A percentile compares a stretch with the other conserved stretches of the same genome.
These are phyloP conservation scores for Istiophorus platypterus DNA, from an alignment of 2,113 vertebrate species.

Conservation along the genomic window DNA sequence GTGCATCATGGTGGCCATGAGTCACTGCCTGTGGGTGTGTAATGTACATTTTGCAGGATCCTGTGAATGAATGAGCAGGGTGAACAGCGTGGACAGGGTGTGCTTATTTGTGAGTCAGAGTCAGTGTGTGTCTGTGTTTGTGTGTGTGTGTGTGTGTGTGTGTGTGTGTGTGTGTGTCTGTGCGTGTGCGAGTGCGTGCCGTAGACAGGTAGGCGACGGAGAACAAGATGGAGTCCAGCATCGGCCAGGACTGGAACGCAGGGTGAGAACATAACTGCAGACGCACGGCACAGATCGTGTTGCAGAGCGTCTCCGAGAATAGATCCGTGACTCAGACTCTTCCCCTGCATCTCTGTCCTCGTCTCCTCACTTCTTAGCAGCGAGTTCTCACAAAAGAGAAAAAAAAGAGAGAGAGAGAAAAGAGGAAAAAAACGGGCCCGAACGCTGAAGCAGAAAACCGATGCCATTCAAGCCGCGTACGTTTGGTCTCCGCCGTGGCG, in stretches of 20 bases:
- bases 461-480: background rate
- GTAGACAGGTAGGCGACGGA: background rate
- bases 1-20: background rate
- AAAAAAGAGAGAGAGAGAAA: too few species aligned
- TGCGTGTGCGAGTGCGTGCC: background rate
- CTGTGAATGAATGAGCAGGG: background rate
- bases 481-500: background rate
- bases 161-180: too few species aligned
- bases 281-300: slow-evolving; percentile 45
- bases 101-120: background rate
- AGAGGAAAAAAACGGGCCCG: too few species aligned
- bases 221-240: background rate
- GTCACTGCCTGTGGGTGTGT: background rate
- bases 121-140: too few species aligned
- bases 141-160: background rate
- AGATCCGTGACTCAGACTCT: slow-evolving; percentile 38
- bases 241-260: background rate
- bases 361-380: background rate
- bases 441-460: background rate
- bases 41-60: background rate
- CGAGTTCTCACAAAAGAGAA: background rate
- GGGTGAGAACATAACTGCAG: slow-evolving; percentile 24
- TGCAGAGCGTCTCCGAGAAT: slow-evolving; percentile 52
- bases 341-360: background rate
- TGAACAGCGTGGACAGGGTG: background rate